Percentiles rank a stretch among this genome's conserved stretches.
Conservation (phyloP, 2,113 vertebrate genomes). For the Rafetus swinhoei region DNA sequence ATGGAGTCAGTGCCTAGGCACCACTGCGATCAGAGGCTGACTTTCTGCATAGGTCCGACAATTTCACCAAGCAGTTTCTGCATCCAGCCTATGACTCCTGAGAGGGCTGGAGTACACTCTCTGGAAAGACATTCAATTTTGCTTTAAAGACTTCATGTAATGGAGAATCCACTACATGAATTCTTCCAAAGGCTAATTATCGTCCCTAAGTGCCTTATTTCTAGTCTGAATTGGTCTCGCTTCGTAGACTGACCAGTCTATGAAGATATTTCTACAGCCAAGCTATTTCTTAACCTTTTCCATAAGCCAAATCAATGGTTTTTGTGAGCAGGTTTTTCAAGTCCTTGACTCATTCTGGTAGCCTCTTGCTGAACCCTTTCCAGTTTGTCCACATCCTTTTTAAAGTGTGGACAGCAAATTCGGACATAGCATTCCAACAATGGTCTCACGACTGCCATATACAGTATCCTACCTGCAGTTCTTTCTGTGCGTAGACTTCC, state of each 20-base stretch:
- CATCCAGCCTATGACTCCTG: neutral
- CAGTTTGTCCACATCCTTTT: neutral
- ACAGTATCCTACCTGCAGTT: too few relatives aligned
- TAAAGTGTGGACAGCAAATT: neutral
- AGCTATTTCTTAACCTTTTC: neutral
- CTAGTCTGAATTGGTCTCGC: neutral
- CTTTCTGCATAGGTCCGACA: neutral
- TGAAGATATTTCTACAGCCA: neutral
- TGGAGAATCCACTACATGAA: neutral
- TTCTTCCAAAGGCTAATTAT: neutral
- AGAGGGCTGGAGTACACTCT: neutral
- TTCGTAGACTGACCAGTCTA: neutral
- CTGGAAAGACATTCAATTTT: neutral
- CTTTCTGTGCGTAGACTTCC: too few relatives aligned
- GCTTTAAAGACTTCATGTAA: neutral
- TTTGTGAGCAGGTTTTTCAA: neutral
- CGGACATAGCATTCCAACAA: accelerated
- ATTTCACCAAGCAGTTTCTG: neutral
- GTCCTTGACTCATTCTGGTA: neutral
- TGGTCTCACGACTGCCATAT: neutral
- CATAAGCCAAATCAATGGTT: neutral
- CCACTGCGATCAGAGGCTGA: too few relatives aligned
- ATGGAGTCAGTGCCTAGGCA: too few relatives aligned
- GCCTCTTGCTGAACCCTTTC: neutral
- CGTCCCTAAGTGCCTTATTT: neutral